Base-by-base conservation (phyloP, 1,140 invertebrate genomes). In the Nixonia krombeini region DNA sequence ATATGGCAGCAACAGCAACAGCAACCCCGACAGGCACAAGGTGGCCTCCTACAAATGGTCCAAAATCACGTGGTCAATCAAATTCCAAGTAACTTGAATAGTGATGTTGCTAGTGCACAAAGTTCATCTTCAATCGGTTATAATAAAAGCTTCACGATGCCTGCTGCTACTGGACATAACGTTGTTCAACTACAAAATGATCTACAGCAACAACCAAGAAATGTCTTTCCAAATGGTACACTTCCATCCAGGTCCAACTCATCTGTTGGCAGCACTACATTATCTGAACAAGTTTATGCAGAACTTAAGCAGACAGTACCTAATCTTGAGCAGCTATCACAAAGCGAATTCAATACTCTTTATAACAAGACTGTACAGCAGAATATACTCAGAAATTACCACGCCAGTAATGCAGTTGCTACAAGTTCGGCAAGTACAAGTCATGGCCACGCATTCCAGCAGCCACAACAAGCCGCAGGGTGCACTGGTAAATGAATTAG, bases 281-380 rank as follows among this genome's bases (percentile, higher is more conserved):
- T 84, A 3, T 85, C 82, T 0, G 78, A 83, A 17, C 76, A 85
- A 50, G 77, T 85, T 1, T 85, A 84, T 37, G 82, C 82, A 0
- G 82, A 85, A 25, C 51, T 85, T 4, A 82, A 79, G 38, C 80
- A 84, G 55, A 84, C 71, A 5, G 81, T 84, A 10, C 83, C 83
- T 6, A 83, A 85, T 46, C 47, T 85, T 2, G 81, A 84, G 8
- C 79, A 84, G 29, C 33, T 85, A 6, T 84, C 82, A 0, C 83
- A 85, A 25, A 85, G 78, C 29, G 83, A 85, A 56, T 85, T 85
- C 33, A 85, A 85, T 72, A 85, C 83, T 47, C 72, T 84, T 6
- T 85, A 85, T 44, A 85, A 85, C 40, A 85, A 84, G 51, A 81
- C 82, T 40, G 82, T 85, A 15, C 82, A 82, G n/a, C 82, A 85